These are phyloP conservation scores for Xenopus borealis DNA, from an alignment of 2,113 vertebrate genomes.

Conservation along the genomic window DNA sequence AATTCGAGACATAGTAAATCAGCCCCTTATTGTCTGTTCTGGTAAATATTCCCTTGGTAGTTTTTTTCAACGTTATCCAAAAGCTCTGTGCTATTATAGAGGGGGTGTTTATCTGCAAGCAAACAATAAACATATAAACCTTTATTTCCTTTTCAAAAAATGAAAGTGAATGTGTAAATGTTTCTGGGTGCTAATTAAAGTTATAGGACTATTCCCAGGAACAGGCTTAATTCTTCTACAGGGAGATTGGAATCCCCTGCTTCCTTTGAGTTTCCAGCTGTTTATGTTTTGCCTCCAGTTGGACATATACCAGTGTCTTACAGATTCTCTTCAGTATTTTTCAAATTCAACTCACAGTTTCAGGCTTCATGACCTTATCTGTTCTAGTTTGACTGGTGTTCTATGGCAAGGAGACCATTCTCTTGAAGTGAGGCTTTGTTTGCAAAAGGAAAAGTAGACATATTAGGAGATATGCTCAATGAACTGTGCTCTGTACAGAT, in stretches of 20 bases:
- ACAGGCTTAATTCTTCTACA: constrained; percentile 14
- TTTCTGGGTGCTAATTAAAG: constrained; percentile 22
- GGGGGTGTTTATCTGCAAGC: constrained; percentile 26
- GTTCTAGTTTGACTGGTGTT: not conserved
- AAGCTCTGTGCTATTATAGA: constrained; percentile 25
- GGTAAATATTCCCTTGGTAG: constrained; percentile 33
- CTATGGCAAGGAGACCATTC: too few species aligned
- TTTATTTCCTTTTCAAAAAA: not conserved
- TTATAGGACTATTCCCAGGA: constrained; percentile 17
- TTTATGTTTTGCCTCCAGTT: constrained; percentile 39
- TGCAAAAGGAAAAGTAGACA: not conserved
- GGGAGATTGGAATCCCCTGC: constrained; percentile 29
- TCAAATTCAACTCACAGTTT: not conserved
- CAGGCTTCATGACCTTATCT: not conserved
- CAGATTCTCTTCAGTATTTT: not conserved
- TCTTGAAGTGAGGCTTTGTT: not conserved
- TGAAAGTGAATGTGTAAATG: constrained; percentile 12
- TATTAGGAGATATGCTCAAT: not conserved
- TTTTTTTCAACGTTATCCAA: constrained; percentile 29
- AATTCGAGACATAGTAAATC: too few species aligned
- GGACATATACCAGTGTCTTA: not conserved
- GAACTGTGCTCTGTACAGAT: too few species aligned
- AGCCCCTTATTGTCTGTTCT: constrained; percentile 44
- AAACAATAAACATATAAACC: constrained; percentile 13
- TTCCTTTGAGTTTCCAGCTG: constrained; percentile 36